Evolutionary conservation across 2,888 invertebrate species (phyloP), one percentile per base, ranked within the genome.

Genomic region (Callyntrura guangdongensis): DNA sequence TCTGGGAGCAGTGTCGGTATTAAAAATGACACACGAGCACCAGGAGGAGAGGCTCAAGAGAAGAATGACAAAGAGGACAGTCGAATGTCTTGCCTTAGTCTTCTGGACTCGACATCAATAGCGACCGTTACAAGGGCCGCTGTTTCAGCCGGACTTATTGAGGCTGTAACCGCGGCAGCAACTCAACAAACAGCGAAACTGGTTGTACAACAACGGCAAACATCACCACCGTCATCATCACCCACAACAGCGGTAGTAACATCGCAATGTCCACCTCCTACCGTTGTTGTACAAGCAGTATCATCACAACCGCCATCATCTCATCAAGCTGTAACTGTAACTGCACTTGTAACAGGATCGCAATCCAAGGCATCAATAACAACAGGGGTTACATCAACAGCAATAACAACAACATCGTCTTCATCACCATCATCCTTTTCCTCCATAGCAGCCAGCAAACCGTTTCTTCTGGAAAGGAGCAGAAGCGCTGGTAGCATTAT

Each of bases 31-130:
- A 90, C 79, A 67, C 89, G 79, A 90, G 83, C 77, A 85, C 79
- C 64, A 85, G 61, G 77, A 82, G 89, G 53, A 74, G 84, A 49
- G 79, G 83, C 83, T 83, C 84, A 77, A 90, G 89, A 85, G 79
- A 90, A 85, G 89, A 90, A 90, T 90, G 89, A 90, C 89, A 90
- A 90, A 90, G 81, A 90, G 89, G 89, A 85, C 79, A 90, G 89
- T 90, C 89, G 81, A 79, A 49, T 90, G 85, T 56, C 89, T 79
- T 79, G 89, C 89, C 85, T 90, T 56, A 59, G 85, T 79, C 85
- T 91, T 49, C 89, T 91, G 83, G 89, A 91, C 77, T 86, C 89
- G 84, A 64, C 89, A 64, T 84, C 86, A 56, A 89, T 86, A 69
- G 89, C 89, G 69, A 91, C 90, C 67, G 81, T 91, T 85, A 72